Evolutionary conservation across 2,888 invertebrate species (phyloP), one percentile per base, ranked within the genome.

Genomic region (Drosophila acutilabella): DNA sequence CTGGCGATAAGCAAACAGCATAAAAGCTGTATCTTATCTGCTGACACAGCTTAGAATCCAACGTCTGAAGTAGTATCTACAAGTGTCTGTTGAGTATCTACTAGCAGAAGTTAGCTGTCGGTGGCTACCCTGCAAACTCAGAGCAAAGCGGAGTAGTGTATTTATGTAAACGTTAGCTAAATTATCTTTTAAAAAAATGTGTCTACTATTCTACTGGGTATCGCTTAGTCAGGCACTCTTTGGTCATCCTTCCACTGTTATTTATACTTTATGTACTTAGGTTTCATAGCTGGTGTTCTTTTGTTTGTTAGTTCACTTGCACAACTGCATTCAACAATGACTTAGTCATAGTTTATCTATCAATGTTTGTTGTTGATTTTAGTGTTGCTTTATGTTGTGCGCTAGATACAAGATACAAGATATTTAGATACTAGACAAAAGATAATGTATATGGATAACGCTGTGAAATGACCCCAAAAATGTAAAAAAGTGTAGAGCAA

Each of bases 1-100:
- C 40, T 41, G 5, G 53, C 47, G 78, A 78, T 80, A 76, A 80
- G 62, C 50, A 54, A 42, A 71, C 58, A 64, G 18, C 50, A 50
- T 33, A 47, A 56, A 75, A 61, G 20, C 41, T 59, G 42, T 75
- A 61, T 80, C 80, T 77, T 77, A 76, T 80, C 80, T 71, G 48
- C 59, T 48, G 42, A 59, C 42, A 52, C 54, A 41, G 87, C 61
- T 70, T 75, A 84, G 81, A 84, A 84, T 72, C 42, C 57, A 52
- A 45, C 40, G 64, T 42, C 59, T 50, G 36, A 48, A 44, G 50
- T 38, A 44, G 44, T 57, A 64, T 61, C 57, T 62, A 18, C 65
- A 42, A 51, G 36, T 52, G 51, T 36, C 52, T 62, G 48, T 23
- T 13, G 8, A 33, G 66, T 64, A 56, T 72, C 69, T 67, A 47